Conservation (phyloP, 92 coral and sea anemone species). For the Parazoanthus swiftii region DNA sequence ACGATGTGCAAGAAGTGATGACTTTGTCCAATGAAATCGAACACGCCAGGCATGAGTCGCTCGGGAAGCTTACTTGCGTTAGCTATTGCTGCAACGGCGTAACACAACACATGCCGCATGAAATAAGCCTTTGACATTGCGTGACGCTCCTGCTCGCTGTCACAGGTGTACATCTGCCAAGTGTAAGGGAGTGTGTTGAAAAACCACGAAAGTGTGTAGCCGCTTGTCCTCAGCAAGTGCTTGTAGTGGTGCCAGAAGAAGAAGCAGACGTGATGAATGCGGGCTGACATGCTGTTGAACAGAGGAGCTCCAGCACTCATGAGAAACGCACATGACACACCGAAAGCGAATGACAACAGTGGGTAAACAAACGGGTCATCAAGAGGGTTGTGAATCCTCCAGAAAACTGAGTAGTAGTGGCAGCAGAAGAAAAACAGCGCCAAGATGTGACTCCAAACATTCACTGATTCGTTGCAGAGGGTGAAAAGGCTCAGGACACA, state of each 20-base stretch:
- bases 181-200: constrained; percentile 79
- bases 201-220: constrained; percentile 70
- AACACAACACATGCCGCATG: constrained; percentile 77
- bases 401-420: constrained; percentile 62
- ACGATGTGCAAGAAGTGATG: constrained; percentile 96
- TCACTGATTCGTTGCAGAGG: constrained; percentile 82
- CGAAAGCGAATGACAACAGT: constrained; percentile 75
- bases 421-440: constrained; percentile 63
- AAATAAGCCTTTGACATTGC: constrained; percentile 69
- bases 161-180: constrained; percentile 66
- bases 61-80: constrained; percentile 87
- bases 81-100: constrained; percentile 81
- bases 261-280: constrained; percentile 89
- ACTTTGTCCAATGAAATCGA: constrained; percentile 90
- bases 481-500: constrained; percentile 71
- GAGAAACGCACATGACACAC: constrained; percentile 65
- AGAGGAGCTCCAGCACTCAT: constrained; percentile 92
- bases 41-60: constrained; percentile 80
- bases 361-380: constrained; percentile 86
- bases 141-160: constrained; percentile 64
- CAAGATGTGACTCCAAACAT: constrained; percentile 88
- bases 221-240: constrained; percentile 76
- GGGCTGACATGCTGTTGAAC: constrained; percentile 87
- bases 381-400: constrained; percentile 54
- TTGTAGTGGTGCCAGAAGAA: constrained; percentile 83